Evolutionary conservation across 2,888 invertebrate genomes (phyloP), one percentile per base, ranked within the genome.

Genomic region (Tiphia femorata): DNA sequence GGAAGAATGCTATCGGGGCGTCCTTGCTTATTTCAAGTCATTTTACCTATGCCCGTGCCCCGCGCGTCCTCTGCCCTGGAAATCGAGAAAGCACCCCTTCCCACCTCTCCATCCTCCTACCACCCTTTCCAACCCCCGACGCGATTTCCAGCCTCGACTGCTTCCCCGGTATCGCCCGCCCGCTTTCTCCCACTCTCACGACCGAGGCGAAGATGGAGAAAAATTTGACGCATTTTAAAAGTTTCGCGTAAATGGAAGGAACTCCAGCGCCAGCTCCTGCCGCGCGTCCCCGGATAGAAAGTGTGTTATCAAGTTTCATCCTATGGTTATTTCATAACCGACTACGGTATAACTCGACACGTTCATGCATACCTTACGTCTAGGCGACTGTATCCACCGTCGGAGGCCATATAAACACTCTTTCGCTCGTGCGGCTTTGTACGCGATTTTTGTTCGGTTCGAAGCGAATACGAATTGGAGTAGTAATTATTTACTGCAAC

Each of bases 261-360:
- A 49, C 47, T 59, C 33, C 33, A 14, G 25, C 6, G 33, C 33
- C 33, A 3, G 33, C 33, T 23, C 33, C 25, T 20, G 21, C 17
- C 17, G 25, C 42, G 17, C 49, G 38, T 37, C 44, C 12, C 25
- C 27, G 49, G 57, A 66, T 61, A 55, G 66, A 64, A 57, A 65
- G 53, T 56, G 38, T 58, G 59, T 72, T 71, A 70, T 70, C 69
- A 65, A 71, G 71, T 66, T 72, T 67, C 59, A 58, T 61, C 53
- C 53, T 59, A 59, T 55, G 64, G 64, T 66, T 72, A 70, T 70
- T 72, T 71, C 60, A 62, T 65, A 60, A 57, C 55, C 51, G 46
- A 52, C 63, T 48, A 38, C 35, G 54, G 49, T 64, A 69, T 69
- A 64, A 69, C 62, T 66, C 64, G 54, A 51, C 55, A 53, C 54